Percentiles rank a stretch among this genome's conserved stretches.
phyloP scores from a whole-genome alignment of 2,113 vertebrate species.

The Spilogale gracilis region DNA sequence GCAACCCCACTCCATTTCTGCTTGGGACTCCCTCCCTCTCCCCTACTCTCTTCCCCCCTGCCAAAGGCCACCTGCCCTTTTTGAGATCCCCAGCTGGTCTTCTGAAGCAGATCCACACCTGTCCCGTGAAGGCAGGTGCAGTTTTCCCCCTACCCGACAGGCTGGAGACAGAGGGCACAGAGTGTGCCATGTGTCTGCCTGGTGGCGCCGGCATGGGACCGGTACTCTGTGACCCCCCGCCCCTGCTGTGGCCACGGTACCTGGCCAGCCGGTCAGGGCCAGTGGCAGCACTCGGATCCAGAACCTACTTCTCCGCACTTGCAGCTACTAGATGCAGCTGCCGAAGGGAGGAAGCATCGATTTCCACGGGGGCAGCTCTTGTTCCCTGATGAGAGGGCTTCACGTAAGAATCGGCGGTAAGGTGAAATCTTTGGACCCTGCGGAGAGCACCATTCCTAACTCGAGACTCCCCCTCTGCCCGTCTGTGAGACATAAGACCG shows the following conservation, averaged over 20 bases:
- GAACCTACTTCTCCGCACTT: not conserved
- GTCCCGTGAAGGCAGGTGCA: not conserved
- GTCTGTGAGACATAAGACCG: not conserved
- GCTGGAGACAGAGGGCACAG: not conserved
- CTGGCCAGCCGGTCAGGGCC: not conserved
- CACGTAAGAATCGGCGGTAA: fast-evolving
- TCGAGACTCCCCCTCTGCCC: not conserved
- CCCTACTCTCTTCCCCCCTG: not conserved
- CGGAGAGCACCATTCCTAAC: not conserved
- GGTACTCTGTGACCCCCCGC: not conserved
- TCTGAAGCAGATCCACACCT: not conserved
- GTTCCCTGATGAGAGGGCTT: not conserved
- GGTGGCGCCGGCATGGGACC: not conserved
- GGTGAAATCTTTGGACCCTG: too few relatives aligned
- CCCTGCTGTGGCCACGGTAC: not conserved
- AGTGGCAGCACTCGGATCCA: not conserved
- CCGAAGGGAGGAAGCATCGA: fast-evolving
- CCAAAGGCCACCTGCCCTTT: not conserved
- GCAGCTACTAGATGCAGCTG: fast-evolving
- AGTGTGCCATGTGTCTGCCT: fast-evolving
- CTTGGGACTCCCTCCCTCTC: too few relatives aligned
- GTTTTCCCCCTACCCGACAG: too few relatives aligned
- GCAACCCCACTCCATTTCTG: too few relatives aligned
- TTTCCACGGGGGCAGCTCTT: too few relatives aligned
- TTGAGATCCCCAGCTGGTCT: not conserved